Evolutionary conservation across 37 sponge, comb jelly and placozoan species (phyloP), one percentile per base, ranked within the genome.

Genomic region (Beroe forskalii): DNA sequence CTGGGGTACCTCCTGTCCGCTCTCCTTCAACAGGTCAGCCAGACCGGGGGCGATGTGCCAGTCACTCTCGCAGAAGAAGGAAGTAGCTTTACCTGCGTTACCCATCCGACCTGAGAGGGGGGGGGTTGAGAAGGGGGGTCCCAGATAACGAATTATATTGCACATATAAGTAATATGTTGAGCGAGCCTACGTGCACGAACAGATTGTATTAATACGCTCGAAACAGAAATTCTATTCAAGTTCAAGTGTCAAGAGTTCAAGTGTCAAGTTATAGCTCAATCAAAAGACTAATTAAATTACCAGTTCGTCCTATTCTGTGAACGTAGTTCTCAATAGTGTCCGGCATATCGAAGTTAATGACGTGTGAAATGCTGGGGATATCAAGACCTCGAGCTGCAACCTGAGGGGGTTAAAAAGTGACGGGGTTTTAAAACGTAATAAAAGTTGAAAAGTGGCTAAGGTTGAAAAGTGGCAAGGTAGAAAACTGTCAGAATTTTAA

Each of bases 331-430:
- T 80, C 86, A 42, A 80, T 44, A 42, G 44, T 80, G 22, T 80
- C 86, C 0, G 86, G 86, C 86, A 80, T 80, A 48, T 80, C 86
- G 42, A 80, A 80, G 86, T 80, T 80, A 48, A 80, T 38, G 14
- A 80, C 86, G 86, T 80, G 86, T 42, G 38, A 33, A 22, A 80
- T 80, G 55, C 35, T 80, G 31, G 86, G 86, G 30, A 80, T 80
- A 80, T 80, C 86, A 3, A 80, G 86, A 80, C 86, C 86, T 80
- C 86, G 43, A 25, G 86, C 86, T 44, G 86, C 86, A 24, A 80
- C 66, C 66, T 64, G 66, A 23, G 66, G 31, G 25, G 17, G 25
- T 22, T 22, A 27, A 27, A n/a, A 17, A 55, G 60, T 55, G 9
- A 55, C 17, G 9, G 60, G 60, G 60, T 9, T 9, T 55, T 55